These are phyloP conservation scores for Rhyacichthys aspro DNA, from an alignment of 2,797 vertebrate genomes.

Conservation along the genomic window DNA sequence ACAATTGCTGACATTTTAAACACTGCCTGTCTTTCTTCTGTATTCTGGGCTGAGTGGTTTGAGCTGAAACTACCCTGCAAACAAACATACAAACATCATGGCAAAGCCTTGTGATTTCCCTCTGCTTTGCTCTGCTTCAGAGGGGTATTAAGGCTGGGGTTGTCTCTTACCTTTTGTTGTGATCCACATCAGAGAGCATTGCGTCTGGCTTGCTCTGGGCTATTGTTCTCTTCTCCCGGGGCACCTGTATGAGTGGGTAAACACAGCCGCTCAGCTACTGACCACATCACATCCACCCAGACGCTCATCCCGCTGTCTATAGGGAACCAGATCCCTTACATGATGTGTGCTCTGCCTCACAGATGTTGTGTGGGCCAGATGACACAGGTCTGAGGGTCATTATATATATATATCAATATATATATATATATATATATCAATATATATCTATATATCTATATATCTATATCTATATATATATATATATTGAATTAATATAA, in stretches of 20 bases:
- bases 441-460: too few species aligned
- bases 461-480: too few species aligned
- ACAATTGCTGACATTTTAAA: too few species aligned
- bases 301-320: constrained; percentile 49
- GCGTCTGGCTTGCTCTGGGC: constrained; percentile 88
- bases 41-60: too few species aligned
- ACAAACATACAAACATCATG: too few species aligned
- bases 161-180: constrained; percentile 91
- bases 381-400: too few species aligned
- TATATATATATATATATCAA: too few species aligned
- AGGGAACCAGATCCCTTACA: constrained; percentile 55
- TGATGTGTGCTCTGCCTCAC: constrained; percentile 42
- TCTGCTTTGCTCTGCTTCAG: constrained; percentile 10
- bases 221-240: constrained; percentile 91
- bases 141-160: constrained; percentile 32
- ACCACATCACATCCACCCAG: constrained; percentile 77
- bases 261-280: constrained; percentile 78
- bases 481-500: too few species aligned
- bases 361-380: constrained; percentile 45
- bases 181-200: constrained; percentile 91
- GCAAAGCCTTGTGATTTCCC: background rate
- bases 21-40: too few species aligned
- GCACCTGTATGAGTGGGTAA: constrained; percentile 86
- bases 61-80: too few species aligned
- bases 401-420: too few species aligned